These are phyloP conservation scores for Spisula solida DNA, from an alignment of 2,888 invertebrate species.

Conservation along the genomic window DNA sequence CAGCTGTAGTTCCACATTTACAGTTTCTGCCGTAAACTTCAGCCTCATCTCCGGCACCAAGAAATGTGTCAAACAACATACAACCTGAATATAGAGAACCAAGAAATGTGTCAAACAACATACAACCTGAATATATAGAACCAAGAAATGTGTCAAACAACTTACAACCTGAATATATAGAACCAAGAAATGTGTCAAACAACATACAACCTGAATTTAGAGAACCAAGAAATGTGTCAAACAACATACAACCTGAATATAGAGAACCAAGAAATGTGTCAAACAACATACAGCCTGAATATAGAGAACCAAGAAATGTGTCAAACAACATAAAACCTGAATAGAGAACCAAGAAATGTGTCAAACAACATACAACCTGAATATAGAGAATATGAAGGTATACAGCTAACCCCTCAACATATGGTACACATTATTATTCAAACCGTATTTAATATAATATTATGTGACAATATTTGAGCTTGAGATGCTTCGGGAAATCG, in stretches of 20 bases:
- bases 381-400: neutral
- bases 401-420: too few species aligned
- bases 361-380: conserved; percentile 37
- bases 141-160: conserved; percentile 32
- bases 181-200: conserved; percentile 28
- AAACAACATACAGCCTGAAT: conserved; percentile 35
- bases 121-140: conserved; percentile 19
- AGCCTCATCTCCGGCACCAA: conserved; percentile 24
- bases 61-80: conserved; percentile 33
- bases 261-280: conserved; percentile 23
- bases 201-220: conserved; percentile 30
- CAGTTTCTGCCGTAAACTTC: conserved; percentile 32
- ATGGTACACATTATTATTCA: too few species aligned
- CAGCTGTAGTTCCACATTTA: conserved; percentile 22
- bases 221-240: conserved; percentile 23
- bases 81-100: too few species aligned
- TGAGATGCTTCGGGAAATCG: too few species aligned
- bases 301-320: conserved; percentile 14
- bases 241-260: conserved; percentile 36
- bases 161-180: conserved; percentile 23
- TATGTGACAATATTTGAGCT: too few species aligned
- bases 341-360: conserved; percentile 17
- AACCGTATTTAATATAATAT: too few species aligned
- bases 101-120: conserved; percentile 34
- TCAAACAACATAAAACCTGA: conserved; percentile 35